Conservation (phyloP, 2,797 vertebrate genomes). For the Etheostoma perlongum region DNA sequence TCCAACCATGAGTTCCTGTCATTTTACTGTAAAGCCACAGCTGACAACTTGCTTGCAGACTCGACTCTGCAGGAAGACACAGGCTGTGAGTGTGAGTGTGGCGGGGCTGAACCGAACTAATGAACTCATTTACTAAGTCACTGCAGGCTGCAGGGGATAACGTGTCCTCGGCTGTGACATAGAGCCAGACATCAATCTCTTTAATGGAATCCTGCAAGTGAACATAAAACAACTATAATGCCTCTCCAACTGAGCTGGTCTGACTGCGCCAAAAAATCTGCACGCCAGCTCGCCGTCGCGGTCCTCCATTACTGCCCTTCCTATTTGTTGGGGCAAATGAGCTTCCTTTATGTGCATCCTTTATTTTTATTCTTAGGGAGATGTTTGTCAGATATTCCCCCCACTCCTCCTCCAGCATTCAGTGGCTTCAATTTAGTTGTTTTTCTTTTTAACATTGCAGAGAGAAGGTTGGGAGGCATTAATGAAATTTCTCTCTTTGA, state of each 20-base stretch:
- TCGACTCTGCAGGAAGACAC: conserved; percentile 43
- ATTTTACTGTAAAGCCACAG: conserved; percentile 36
- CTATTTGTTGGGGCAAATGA: conserved; percentile 59
- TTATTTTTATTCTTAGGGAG: conserved; percentile 48
- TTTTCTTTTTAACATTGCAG: conserved; percentile 38
- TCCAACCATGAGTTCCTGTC: conserved; percentile 34
- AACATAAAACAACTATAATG: conserved; percentile 79
- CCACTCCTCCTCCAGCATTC: conserved; percentile 1
- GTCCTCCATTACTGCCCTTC: conserved; percentile 64
- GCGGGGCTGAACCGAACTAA: conserved; percentile 73
- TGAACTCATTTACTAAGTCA: conserved; percentile 86
- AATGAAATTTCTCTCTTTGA: conserved; percentile 49
- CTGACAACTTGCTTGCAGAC: conserved; percentile 39
- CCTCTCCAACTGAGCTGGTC: conserved; percentile 66
- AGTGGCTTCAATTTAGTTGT: conserved; percentile 42
- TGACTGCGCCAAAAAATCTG: conserved; percentile 53
- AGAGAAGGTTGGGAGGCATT: conserved; percentile 19
- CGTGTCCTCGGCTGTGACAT: conserved; percentile 79
- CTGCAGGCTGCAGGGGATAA: conserved; percentile 73
- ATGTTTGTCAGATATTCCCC: conserved; percentile 36
- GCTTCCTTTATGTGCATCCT: conserved; percentile 52
- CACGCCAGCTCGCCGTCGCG: conserved; percentile 40
- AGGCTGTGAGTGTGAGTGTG: conserved; percentile 48
- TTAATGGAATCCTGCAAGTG: conserved; percentile 84
- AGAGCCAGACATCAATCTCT: conserved; percentile 83